A percentile compares a stretch with the other conserved stretches of the same genome.
phyloP scores from a whole-genome alignment of 2,888 invertebrate species.

The Philereme transversata region DNA sequence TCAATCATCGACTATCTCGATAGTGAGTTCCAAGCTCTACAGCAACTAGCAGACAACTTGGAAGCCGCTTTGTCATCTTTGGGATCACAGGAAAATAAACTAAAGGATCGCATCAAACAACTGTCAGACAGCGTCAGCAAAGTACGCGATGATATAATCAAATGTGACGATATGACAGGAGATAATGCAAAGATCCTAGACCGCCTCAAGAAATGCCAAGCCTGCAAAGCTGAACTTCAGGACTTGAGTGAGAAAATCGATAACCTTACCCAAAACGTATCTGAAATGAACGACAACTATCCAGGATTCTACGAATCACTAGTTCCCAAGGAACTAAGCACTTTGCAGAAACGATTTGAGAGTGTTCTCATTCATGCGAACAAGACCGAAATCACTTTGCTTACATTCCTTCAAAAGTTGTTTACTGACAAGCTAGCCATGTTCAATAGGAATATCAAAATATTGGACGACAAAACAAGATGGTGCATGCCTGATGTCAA shows the following conservation, averaged over 20 bases:
- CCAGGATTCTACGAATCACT: conserved; percentile 91
- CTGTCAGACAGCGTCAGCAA: conserved; percentile 88
- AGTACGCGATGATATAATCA: conserved; percentile 92
- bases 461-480: conserved; percentile 93
- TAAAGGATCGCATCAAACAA: conserved; percentile 88
- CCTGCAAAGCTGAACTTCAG: conserved; percentile 88
- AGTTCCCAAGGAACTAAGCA: conserved; percentile 91
- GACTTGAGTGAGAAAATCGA: conserved; percentile 87
- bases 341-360: conserved; percentile 93
- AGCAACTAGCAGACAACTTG: conserved; percentile 88
- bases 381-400: conserved; percentile 91
- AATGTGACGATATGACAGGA: conserved; percentile 95
- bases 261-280: conserved; percentile 87
- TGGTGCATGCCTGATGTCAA: conserved; percentile 96
- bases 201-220: conserved; percentile 89
- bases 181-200: conserved; percentile 92
- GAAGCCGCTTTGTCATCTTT: conserved; percentile 89
- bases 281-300: conserved; percentile 88
- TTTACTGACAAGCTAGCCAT: conserved; percentile 93
- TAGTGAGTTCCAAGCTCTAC: conserved; percentile 90
- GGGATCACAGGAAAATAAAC: conserved; percentile 88
- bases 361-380: conserved; percentile 90
- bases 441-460: conserved; percentile 90
- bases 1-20: conserved; percentile 87
- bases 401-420: conserved; percentile 93